phyloP scores from a whole-genome alignment of 2,797 vertebrate species.

The Myioborus miniatus region DNA sequence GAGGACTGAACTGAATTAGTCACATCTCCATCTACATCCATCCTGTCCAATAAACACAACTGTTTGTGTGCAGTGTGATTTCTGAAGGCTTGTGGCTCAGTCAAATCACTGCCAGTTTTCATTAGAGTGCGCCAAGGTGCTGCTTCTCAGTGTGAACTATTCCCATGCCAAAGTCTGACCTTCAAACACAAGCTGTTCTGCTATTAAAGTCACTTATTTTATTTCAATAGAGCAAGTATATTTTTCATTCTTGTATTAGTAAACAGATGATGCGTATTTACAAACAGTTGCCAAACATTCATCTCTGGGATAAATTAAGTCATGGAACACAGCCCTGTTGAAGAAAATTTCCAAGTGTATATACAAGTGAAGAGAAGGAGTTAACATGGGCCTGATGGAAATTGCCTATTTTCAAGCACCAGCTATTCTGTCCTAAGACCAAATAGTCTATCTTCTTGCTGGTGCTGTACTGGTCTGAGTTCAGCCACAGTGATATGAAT shows the following conservation, averaged over 20 bases:
- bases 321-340: background rate
- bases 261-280: background rate
- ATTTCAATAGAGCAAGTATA: background rate
- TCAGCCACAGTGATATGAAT: background rate
- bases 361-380: background rate
- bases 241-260: background rate
- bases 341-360: background rate
- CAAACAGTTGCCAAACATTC: background rate
- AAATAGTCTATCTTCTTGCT: background rate
- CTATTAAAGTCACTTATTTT: background rate
- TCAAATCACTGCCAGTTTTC: conserved; percentile 29
- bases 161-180: conserved; percentile 29
- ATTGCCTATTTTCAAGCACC: background rate
- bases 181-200: conserved; percentile 55
- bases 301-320: background rate
- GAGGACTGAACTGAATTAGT: background rate
- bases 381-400: background rate
- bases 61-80: background rate
- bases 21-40: background rate
- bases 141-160: background rate
- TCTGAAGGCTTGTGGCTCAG: background rate
- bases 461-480: background rate
- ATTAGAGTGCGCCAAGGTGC: background rate
- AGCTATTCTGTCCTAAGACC: background rate
- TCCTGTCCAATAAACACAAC: background rate